Conservation (phyloP, 2,888 invertebrate genomes). For the Phorcus lineatus region DNA sequence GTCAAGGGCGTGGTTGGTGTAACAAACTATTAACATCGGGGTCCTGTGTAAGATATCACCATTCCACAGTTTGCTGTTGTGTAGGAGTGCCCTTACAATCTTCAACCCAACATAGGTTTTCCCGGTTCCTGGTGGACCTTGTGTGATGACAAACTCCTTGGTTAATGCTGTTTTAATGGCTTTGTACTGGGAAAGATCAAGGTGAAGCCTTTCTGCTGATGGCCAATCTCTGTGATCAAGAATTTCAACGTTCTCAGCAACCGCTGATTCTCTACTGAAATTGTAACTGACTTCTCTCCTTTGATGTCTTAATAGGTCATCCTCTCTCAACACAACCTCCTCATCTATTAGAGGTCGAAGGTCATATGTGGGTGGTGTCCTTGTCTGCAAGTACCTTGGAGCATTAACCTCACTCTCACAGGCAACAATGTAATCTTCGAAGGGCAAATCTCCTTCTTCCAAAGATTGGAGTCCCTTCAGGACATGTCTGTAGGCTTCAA, state of each 20-base stretch:
- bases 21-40: slow-evolving; percentile 73
- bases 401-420: slow-evolving; percentile 43
- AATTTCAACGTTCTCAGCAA: slow-evolving; percentile 14
- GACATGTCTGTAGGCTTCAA: slow-evolving; percentile 87
- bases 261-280: slow-evolving; percentile 2
- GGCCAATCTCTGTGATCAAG: slow-evolving; percentile 60
- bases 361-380: slow-evolving; percentile 35
- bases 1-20: slow-evolving; percentile 75
- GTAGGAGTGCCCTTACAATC: slow-evolving; percentile 81
- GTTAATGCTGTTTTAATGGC: slow-evolving; percentile 68
- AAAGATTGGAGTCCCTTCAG: slow-evolving; percentile 82
- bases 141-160: slow-evolving; percentile 69
- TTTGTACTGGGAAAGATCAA: slow-evolving; percentile 66
- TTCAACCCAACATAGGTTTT: slow-evolving; percentile 88
- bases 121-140: slow-evolving; percentile 89
- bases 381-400: slow-evolving; percentile 45
- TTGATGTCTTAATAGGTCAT: background rate
- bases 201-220: slow-evolving; percentile 45
- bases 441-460: slow-evolving; percentile 58
- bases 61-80: slow-evolving; percentile 77
- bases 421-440: slow-evolving; percentile 51
- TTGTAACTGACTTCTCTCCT: background rate
- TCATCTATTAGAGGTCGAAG: slow-evolving; percentile 34
- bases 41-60: background rate
- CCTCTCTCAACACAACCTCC: background rate